Percentiles rank a stretch among this genome's conserved stretches.
phyloP scores from a whole-genome alignment of 1,140 invertebrate genomes.

The Olivierus martensii region DNA sequence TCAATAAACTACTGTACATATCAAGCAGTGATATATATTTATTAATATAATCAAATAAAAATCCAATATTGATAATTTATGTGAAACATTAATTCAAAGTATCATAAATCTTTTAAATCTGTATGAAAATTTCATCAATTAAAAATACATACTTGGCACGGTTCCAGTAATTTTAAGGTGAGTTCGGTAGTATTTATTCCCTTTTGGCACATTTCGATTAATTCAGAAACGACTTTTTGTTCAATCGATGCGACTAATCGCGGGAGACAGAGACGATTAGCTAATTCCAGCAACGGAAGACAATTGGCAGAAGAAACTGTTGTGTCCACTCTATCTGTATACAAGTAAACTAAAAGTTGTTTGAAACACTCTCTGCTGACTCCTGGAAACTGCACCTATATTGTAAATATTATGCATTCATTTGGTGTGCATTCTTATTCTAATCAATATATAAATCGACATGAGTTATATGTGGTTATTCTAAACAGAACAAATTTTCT shows the following conservation, averaged over 20 bases:
- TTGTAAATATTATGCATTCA: no score
- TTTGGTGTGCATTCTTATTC: no score
- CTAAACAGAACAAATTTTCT: no score
- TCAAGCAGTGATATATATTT: background rate
- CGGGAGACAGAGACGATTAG: conserved; percentile 81
- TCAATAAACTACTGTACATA: background rate
- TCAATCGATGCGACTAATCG: conserved; percentile 71
- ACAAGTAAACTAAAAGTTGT: conserved; percentile 73
- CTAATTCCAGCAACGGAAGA: conserved; percentile 71
- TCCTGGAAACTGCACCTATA: conserved; percentile 51
- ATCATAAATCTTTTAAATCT: no score
- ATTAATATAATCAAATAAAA: no score
- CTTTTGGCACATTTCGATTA: conserved; percentile 32
- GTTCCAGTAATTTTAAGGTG: conserved; percentile 67
- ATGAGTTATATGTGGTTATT: no score
- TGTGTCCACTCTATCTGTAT: conserved; percentile 68
- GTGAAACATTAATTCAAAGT: no score
- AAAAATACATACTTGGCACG: conserved; percentile 60
- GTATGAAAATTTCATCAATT: background rate
- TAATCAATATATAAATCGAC: no score
- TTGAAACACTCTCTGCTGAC: conserved; percentile 77
- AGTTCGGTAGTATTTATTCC: conserved; percentile 72
- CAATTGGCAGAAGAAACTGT: conserved; percentile 51
- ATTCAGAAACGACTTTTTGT: conserved; percentile 62
- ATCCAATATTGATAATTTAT: no score